A percentile compares a stretch with the other conserved stretches of the same genome.
phyloP scores from a whole-genome alignment of 2,113 vertebrate genomes.

The Tilapia sparmanii region DNA sequence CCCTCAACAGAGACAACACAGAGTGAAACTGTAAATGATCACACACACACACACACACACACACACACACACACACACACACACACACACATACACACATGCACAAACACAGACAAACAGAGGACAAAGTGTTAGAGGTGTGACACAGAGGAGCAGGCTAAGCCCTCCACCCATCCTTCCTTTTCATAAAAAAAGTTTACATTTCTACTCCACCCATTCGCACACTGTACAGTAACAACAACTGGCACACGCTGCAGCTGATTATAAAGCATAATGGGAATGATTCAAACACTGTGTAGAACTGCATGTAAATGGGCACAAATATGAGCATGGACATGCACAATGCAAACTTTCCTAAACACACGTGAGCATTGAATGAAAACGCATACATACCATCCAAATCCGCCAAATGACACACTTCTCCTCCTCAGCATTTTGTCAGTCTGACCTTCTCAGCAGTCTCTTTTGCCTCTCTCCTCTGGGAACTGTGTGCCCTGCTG shows the following conservation, averaged over 20 bases:
- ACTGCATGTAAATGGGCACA: background rate
- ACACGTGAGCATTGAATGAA: background rate
- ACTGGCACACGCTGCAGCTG: background rate
- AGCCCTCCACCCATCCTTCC: constrained; percentile 64
- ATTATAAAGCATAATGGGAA: background rate
- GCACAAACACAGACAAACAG: background rate
- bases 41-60: background rate
- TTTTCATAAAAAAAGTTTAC: constrained; percentile 27
- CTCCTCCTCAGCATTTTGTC: constrained; percentile 84
- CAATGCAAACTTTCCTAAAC: background rate
- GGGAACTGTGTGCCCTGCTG: constrained; percentile 21
- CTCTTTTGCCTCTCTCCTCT: constrained; percentile 7
- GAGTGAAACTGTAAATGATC: constrained; percentile 4
- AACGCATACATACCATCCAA: constrained; percentile 83
- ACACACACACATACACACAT: background rate
- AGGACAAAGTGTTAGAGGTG: constrained; percentile 27
- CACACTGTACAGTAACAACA: background rate
- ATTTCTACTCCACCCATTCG: background rate
- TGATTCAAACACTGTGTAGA: background rate
- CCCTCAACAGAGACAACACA: constrained; percentile 21
- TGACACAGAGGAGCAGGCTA: background rate
- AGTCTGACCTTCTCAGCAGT: constrained; percentile 25
- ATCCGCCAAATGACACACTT: constrained; percentile 92
- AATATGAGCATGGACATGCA: background rate
- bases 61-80: too few relatives aligned